phyloP scores from a whole-genome alignment of 1,140 invertebrate species.

The Parapsyche elsis region DNA sequence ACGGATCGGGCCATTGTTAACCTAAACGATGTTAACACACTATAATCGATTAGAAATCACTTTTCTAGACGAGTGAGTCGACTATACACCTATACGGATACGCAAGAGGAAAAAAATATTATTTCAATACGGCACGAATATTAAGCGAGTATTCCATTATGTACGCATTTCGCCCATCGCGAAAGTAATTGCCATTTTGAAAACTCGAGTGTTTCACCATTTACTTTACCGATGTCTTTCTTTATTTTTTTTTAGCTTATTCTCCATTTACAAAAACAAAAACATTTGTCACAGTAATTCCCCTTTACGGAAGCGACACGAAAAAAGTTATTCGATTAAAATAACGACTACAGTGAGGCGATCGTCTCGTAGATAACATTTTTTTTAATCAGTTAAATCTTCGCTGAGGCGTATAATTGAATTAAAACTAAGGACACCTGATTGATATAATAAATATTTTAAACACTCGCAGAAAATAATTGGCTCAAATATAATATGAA shows the following conservation, averaged over 20 bases:
- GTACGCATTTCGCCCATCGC: not conserved
- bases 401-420: not conserved
- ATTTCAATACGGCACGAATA: not conserved
- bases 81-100: no score
- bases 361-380: not conserved
- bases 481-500: no score
- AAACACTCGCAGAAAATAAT: no score
- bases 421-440: not conserved
- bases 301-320: constrained; percentile 4
- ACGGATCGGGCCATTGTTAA: constrained; percentile 1
- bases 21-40: constrained; percentile 8
- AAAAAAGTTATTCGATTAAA: constrained; percentile 31
- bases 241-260: not conserved
- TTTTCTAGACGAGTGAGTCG: not conserved
- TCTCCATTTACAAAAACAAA: constrained; percentile 21
- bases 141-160: constrained; percentile 7
- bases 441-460: not conserved
- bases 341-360: not conserved
- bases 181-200: not conserved
- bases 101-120: not conserved
- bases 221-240: not conserved
- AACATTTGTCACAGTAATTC: constrained; percentile 31
- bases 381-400: constrained; percentile 3
- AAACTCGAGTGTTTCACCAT: constrained; percentile 9
- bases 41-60: constrained; percentile 18